Conservation (phyloP, 2,113 vertebrate species). For the Ciconia maguari region DNA sequence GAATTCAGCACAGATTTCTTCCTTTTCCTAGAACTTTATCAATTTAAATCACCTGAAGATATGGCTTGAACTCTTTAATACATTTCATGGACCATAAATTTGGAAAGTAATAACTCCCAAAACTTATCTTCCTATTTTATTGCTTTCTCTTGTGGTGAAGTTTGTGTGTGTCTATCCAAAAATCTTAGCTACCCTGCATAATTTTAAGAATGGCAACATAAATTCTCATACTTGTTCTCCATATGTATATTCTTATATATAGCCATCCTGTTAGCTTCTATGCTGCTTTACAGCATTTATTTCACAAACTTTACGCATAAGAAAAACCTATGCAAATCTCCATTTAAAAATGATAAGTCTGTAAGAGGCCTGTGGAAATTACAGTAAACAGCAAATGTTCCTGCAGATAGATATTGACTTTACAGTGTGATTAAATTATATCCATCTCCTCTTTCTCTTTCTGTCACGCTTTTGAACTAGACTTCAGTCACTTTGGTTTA, state of each 20-base stretch:
- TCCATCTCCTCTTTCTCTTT: neutral
- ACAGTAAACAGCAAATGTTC: constrained; percentile 31
- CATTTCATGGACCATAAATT: neutral
- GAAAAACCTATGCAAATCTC: constrained; percentile 11
- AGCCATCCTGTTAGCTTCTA: neutral
- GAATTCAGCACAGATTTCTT: neutral
- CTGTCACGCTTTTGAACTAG: neutral
- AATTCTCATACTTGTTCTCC: neutral
- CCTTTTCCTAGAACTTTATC: neutral
- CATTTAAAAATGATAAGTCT: neutral
- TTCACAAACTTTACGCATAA: neutral
- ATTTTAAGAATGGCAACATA: neutral
- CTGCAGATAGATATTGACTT: neutral
- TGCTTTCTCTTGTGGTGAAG: neutral
- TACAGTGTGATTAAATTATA: neutral
- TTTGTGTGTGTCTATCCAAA: neutral
- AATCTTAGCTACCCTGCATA: neutral
- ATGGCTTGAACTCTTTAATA: neutral
- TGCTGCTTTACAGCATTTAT: neutral
- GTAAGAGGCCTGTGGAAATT: neutral
- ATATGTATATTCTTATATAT: neutral
- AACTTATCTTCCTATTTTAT: neutral
- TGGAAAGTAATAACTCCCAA: neutral
- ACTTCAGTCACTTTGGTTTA: neutral
- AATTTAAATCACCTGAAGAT: neutral